phyloP scores from a whole-genome alignment of 2,888 invertebrate species.

The Tineola bisselliella region DNA sequence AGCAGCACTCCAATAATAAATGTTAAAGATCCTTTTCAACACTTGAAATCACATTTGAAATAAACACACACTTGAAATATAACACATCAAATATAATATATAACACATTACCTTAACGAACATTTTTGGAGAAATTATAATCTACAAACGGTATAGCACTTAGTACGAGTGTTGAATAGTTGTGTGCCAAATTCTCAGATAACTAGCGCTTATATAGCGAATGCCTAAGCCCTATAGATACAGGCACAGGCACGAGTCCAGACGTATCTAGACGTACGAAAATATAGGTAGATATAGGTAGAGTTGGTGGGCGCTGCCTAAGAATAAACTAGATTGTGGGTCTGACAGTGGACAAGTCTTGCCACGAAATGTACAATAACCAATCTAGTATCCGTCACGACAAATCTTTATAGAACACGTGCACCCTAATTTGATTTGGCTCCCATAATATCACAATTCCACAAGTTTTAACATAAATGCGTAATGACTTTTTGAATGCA shows the following conservation, averaged over 20 bases:
- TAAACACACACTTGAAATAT: not conserved
- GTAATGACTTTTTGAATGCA: no score
- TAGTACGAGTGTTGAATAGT: constrained; percentile 44
- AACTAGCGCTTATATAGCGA: constrained; percentile 56
- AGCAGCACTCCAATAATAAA: not conserved
- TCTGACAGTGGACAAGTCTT: constrained; percentile 28
- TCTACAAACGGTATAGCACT: constrained; percentile 15
- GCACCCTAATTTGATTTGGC: not conserved
- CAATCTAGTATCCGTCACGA: not conserved
- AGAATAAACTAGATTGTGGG: constrained; percentile 35
- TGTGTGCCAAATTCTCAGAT: constrained; percentile 57
- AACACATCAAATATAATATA: not conserved
- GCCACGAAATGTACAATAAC: not conserved
- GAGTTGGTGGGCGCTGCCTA: constrained; percentile 48
- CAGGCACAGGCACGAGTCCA: constrained; percentile 27
- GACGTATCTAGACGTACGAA: constrained; percentile 37
- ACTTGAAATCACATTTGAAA: not conserved
- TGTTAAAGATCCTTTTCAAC: not conserved
- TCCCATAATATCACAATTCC: no score
- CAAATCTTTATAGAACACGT: not conserved
- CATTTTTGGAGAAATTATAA: constrained; percentile 34
- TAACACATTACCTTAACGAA: constrained; percentile 48
- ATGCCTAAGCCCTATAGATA: constrained; percentile 48
- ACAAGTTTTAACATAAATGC: no score
- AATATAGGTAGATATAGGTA: constrained; percentile 26